phyloP scores from a whole-genome alignment of 2,113 vertebrate genomes.

The Trichechus manatus region DNA sequence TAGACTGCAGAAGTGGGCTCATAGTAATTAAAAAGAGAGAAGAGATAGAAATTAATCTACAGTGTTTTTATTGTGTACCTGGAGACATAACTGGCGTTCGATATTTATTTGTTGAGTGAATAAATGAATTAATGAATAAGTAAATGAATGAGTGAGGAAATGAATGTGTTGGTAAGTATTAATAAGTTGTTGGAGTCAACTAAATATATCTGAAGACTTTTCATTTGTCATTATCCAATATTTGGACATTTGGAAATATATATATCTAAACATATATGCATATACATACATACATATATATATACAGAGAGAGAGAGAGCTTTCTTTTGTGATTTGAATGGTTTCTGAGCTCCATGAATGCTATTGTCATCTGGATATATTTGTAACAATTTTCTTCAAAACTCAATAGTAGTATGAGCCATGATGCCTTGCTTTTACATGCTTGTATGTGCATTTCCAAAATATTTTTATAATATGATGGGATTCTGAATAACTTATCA shows the following conservation, averaged over 20 bases:
- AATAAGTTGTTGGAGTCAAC: neutral
- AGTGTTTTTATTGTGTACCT: neutral
- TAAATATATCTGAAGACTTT: neutral
- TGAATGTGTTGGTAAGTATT: neutral
- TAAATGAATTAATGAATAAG: neutral
- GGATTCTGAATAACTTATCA: conserved; percentile 58
- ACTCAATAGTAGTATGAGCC: neutral
- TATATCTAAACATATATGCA: neutral
- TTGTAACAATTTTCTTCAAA: conserved; percentile 48
- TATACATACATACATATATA: neutral
- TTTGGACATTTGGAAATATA: conserved; percentile 11
- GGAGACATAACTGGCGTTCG: neutral
- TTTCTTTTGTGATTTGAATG: conserved; percentile 17
- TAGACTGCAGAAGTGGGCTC: neutral
- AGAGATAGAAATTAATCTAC: neutral
- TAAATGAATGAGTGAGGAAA: neutral
- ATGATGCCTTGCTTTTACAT: neutral
- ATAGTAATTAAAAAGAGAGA: neutral
- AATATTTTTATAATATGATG: conserved; percentile 49
- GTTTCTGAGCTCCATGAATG: neutral
- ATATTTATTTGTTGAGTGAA: conserved; percentile 25
- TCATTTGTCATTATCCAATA: neutral
- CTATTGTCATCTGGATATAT: neutral
- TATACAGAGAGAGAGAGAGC: neutral
- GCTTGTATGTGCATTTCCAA: neutral